These are phyloP conservation scores for Tragelaphus strepsiceros DNA, from an alignment of 2,113 vertebrate species.

Conservation along the genomic window DNA sequence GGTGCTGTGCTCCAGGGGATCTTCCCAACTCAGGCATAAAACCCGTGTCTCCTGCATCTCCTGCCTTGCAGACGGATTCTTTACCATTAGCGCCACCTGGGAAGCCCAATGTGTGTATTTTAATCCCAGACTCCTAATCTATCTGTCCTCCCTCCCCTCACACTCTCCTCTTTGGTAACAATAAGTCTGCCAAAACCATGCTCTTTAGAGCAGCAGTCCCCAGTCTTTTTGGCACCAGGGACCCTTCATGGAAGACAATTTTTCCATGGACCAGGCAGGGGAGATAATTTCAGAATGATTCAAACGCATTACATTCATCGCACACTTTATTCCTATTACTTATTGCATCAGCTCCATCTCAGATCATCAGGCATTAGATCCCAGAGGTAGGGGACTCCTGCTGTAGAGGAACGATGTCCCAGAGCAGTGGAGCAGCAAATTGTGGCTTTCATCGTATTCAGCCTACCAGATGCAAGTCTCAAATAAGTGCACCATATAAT, in stretches of 20 bases:
- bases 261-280: background rate
- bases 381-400: background rate
- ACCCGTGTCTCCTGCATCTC: background rate
- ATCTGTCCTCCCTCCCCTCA: background rate
- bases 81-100: background rate
- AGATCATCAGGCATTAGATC: background rate
- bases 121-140: background rate
- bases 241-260: background rate
- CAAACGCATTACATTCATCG: background rate
- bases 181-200: background rate
- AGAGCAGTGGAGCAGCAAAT: background rate
- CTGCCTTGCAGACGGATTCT: background rate
- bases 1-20: background rate
- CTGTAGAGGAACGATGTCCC: background rate
- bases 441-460: background rate
- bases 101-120: background rate
- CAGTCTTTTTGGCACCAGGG: background rate
- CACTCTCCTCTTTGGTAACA: background rate
- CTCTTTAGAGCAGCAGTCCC: background rate
- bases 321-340: background rate
- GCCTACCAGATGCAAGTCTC: background rate
- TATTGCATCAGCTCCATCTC: background rate
- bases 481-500: background rate
- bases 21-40: background rate
- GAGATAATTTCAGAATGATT: background rate